Conservation (phyloP, 1,140 invertebrate species). For the Drosophila sp. region DNA sequence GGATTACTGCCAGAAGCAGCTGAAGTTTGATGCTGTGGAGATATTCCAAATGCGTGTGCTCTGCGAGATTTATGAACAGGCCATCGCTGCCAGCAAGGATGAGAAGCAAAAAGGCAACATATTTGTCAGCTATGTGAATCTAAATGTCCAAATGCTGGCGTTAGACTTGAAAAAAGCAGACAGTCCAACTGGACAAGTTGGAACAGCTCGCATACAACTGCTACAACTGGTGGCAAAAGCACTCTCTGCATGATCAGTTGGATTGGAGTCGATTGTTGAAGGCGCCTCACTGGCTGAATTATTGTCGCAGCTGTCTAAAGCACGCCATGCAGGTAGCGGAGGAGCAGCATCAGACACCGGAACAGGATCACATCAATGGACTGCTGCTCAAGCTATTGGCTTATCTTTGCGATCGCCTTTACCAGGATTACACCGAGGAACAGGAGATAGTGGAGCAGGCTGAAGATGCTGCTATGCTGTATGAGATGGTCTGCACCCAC, state of each 20-base stretch:
- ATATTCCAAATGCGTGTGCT: constrained; percentile 86
- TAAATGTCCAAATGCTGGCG: constrained; percentile 86
- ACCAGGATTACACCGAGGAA: constrained; percentile 72
- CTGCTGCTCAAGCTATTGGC: constrained; percentile 86
- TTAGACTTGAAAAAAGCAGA: constrained; percentile 86
- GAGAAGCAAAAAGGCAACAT: constrained; percentile 82
- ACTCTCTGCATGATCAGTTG: constrained; percentile 4
- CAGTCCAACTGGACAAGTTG: constrained; percentile 61
- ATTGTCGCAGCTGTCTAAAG: constrained; percentile 88
- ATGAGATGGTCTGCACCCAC: constrained; percentile 91
- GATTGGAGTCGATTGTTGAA: constrained; percentile 85
- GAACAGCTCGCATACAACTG: constrained; percentile 60
- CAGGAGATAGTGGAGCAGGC: constrained; percentile 2
- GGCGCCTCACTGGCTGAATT: constrained; percentile 88
- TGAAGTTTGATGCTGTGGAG: constrained; percentile 87
- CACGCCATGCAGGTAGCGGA: constrained; percentile 86
- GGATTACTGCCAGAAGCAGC: constrained; percentile 86
- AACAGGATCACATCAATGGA: constrained; percentile 69
- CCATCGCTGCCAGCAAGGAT: constrained; percentile 61
- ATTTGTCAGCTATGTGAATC: constrained; percentile 86
- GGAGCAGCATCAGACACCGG: constrained; percentile 63
- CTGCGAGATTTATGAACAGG: constrained; percentile 86
- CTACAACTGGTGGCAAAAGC: constrained; percentile 79
- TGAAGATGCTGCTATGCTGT: constrained; percentile 85
- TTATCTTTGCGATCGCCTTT: constrained; percentile 87